Evolutionary conservation across 1,140 invertebrate species (phyloP).

Genomic region (Tetranychus cinnabarinus): DNA sequence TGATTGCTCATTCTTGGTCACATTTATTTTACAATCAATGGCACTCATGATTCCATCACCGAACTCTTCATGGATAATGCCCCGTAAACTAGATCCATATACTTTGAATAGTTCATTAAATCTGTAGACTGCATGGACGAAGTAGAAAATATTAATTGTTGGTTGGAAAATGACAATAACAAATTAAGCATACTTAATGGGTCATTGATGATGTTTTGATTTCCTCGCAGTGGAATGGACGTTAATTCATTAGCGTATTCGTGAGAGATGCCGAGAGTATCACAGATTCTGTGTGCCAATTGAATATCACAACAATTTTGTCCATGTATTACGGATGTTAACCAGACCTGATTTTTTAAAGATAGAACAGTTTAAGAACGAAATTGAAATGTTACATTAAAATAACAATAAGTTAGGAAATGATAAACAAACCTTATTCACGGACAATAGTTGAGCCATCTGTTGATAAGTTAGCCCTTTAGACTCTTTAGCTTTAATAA

Average conservation of each 20-base stretch:
- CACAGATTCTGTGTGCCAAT: background rate
- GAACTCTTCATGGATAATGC: conserved; percentile 20
- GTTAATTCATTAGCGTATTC: background rate
- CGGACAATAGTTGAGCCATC: background rate
- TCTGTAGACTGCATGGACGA: conserved; percentile 14
- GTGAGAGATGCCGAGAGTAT: background rate
- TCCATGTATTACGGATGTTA: background rate
- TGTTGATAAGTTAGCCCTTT: background rate
- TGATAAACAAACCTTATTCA: background rate
- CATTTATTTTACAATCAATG: conserved; percentile 19
- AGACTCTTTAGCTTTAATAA: background rate
- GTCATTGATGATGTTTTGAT: background rate
- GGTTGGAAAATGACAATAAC: background rate
- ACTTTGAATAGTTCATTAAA: conserved; percentile 17
- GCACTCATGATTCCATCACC: conserved; percentile 23
- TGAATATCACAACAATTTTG: background rate
- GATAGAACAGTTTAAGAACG: background rate
- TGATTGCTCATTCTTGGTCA: conserved; percentile 10
- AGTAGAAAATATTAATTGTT: background rate
- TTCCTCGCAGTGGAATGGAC: background rate
- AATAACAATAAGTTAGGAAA: background rate
- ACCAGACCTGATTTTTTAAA: background rate
- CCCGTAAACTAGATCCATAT: conserved; percentile 19
- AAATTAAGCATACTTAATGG: background rate
- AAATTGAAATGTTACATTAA: background rate